phyloP scores from a whole-genome alignment of 2,113 vertebrate genomes.

The Solea solea region DNA sequence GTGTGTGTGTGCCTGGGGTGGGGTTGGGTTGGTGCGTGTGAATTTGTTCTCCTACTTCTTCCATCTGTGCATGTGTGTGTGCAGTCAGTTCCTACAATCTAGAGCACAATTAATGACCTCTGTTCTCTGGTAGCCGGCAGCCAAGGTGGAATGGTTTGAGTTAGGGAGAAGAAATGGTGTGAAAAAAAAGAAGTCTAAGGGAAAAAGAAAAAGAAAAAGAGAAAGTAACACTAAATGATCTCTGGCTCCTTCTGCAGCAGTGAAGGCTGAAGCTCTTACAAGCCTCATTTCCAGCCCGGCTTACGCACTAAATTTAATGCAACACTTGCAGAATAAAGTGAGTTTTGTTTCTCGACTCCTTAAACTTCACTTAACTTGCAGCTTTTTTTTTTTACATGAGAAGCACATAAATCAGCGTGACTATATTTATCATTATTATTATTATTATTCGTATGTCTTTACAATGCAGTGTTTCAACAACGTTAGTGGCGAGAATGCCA shows the following conservation, averaged over 20 bases:
- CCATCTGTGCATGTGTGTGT: slow-evolving; percentile 31
- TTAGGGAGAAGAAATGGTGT: slow-evolving; percentile 70
- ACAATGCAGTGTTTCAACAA: not conserved
- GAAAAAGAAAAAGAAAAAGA: not conserved
- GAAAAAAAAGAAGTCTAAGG: slow-evolving; percentile 59
- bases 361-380: slow-evolving; percentile 32
- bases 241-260: slow-evolving; percentile 67
- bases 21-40: too few relatives aligned
- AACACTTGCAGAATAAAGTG: slow-evolving; percentile 54
- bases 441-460: not conserved
- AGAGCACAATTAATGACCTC: slow-evolving; percentile 64
- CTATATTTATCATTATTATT: not conserved
- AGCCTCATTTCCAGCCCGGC: slow-evolving; percentile 60
- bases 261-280: slow-evolving; percentile 50
- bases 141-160: slow-evolving; percentile 74
- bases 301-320: slow-evolving; percentile 50
- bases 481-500: too few relatives aligned
- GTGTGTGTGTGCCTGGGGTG: not conserved
- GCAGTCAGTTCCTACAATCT: slow-evolving; percentile 48
- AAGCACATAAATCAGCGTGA: slow-evolving; percentile 18
- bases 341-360: slow-evolving; percentile 14
- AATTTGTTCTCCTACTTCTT: not conserved
- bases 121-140: slow-evolving; percentile 66
- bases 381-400: slow-evolving; percentile 15
- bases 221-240: slow-evolving; percentile 45